Base-by-base conservation (phyloP, 2,797 vertebrate genomes). In the Takifugu rubripes region DNA sequence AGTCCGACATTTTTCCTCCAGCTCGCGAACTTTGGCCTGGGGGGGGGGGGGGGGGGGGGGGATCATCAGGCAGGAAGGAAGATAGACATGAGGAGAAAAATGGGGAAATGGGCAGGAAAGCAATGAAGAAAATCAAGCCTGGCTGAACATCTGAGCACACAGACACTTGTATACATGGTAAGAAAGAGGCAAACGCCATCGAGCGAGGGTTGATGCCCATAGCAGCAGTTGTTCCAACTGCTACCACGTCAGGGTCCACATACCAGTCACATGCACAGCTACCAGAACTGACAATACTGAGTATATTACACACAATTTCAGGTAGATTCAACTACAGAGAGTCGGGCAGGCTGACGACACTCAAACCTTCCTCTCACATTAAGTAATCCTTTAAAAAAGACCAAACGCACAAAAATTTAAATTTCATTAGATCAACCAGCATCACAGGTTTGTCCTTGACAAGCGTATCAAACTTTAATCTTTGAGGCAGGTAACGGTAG, bases 11-110 rank as follows among this genome's bases (percentile, higher is more conserved):
- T 96, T 96, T 78, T 96, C 94, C 89, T 99, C 97, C 83, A 99
- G 85, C 89, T 98, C 96, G 3, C 92, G 92, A n/a, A 99, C 97
- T 88, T 97, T 98, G 85, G 93, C 93, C 97, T 99, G 86, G 59
- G 31, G 7, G n/a, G 55, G 26, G 52, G 7, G n/a, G 55, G 26
- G 52, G 77, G 61, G 68, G 54, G 77, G 66, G 61, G 59, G 45
- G 52, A 54, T 61, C 57, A 56, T 59, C 25, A 27, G 66, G 42
- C 62, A 46, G 33, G 27, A 36, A 51, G 29, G 46, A 11, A 61
- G 21, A 21, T 10, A 50, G 11, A 64, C 5, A 45, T 6, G 54
- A 52, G 55, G 47, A 57, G 29, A 52, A 46, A 44, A 33, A 17
- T 43, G 7, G 44, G 44, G 44, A 46, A n/a, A 21, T 5, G n/a